Evolutionary conservation across 2,888 invertebrate species (phyloP).

Genomic region (Carcina quercana): DNA sequence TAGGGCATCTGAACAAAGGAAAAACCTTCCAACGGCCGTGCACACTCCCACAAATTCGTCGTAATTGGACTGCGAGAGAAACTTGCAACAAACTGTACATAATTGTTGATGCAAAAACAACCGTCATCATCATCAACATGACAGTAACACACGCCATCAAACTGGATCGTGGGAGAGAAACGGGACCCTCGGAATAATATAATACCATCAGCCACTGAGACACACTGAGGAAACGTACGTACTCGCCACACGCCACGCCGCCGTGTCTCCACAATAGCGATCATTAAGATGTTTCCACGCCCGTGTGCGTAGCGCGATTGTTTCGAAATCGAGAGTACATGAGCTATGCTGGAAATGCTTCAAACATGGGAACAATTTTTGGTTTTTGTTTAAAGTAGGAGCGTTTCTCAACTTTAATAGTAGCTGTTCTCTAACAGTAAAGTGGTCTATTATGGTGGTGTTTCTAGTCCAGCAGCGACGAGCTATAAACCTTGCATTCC

Average conservation of each 20-base stretch:
- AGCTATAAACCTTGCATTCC: too few species aligned
- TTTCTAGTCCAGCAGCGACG: too few species aligned
- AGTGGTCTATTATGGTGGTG: too few species aligned
- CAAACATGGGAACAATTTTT: conserved; percentile 15
- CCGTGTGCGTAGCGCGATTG: conserved; percentile 51
- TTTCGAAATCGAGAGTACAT: conserved; percentile 67
- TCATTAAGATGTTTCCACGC: conserved; percentile 66
- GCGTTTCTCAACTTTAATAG: conserved; percentile 5
- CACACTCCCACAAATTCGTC: conserved; percentile 57
- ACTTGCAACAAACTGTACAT: conserved; percentile 61
- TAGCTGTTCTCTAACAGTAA: neutral
- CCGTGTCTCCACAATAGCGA: conserved; percentile 55
- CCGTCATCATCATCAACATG: conserved; percentile 58
- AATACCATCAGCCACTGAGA: conserved; percentile 45
- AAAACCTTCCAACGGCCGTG: conserved; percentile 41
- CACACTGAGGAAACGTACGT: conserved; percentile 56
- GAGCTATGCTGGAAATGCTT: conserved; percentile 15
- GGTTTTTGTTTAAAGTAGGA: conserved; percentile 6
- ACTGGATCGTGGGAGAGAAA: conserved; percentile 71
- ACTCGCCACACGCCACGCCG: too few species aligned
- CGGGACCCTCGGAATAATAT: conserved; percentile 55
- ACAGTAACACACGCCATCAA: conserved; percentile 60
- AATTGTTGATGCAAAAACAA: conserved; percentile 69
- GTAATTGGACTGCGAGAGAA: conserved; percentile 64
- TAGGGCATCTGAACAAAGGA: conserved; percentile 54